Base-by-base conservation (phyloP, 1,140 invertebrate genomes). In the Cydia pomonella region DNA sequence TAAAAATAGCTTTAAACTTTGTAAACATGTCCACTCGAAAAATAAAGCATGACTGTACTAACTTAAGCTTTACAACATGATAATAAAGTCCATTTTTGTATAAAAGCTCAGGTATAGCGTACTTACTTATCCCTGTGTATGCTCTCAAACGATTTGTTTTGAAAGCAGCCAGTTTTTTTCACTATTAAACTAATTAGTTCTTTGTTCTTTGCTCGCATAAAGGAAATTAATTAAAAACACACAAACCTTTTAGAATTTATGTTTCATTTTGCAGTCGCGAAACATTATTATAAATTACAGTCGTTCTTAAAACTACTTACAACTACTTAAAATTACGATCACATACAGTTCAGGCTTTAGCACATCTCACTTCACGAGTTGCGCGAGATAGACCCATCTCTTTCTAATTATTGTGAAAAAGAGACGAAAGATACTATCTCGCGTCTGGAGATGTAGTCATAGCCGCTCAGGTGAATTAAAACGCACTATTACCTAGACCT, bases 401-500 rank as follows among this genome's bases (percentile, higher is more conserved):
- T 50, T 50, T 50, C 47, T 50, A 9, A 50, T n/a, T 18, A 50
- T 18, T 50, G 47, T n/a, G n/a, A 50, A 50, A 50, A 50, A 50
- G 47, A 50, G 47, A 50, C 47, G 47, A 44, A 44, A 44, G 41
- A 44, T 44, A 44, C 41, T 44, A 44, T 44, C 41, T 16, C 3
- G 41, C 50, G 50, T 18, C 44, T 5, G 12, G n/a, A 53, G n/a
- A 53, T 23, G 1, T 50, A 18, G n/a, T 12, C 21, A 10, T 18
- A 59, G 21, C 18, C 21, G 53, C 21, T 21, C 21, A 53, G 50
- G 16, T 53, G 3, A 53, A 21, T 59, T 59, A 59, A 59, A 23
- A 59, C 53, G 64, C 80, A 81, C 79, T 89, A 71, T 92, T 92
- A 1, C 91, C 91, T 1, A 92, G 80, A 29, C 89, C 91, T 86